A percentile compares a stretch with the other conserved stretches of the same genome.
Conservation (phyloP, 2,797 vertebrate species). For the Gymnothorax javanicus region DNA sequence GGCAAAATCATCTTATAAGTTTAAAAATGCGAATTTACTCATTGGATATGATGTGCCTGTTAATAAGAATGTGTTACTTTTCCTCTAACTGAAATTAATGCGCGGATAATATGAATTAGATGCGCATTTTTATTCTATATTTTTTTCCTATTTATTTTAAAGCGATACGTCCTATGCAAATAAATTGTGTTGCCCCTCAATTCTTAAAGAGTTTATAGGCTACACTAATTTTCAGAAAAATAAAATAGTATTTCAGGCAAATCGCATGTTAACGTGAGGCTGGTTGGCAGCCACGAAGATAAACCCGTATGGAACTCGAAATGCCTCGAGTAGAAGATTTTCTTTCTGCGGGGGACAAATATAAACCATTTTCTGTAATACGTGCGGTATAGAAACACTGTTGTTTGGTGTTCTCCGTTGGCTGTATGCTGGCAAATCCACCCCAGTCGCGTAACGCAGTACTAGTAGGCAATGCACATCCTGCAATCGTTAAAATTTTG, state of each 20-base stretch:
- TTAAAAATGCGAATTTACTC: neutral
- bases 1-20: neutral
- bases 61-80: neutral
- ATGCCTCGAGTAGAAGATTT: neutral
- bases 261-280: neutral
- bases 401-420: neutral
- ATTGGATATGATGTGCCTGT: neutral
- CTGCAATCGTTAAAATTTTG: no score
- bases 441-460: neutral
- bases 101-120: neutral
- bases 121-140: neutral
- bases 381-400: neutral
- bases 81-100: neutral
- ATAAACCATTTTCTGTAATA: neutral
- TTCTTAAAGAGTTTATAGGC: neutral
- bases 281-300: neutral
- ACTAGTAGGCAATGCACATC: no score
- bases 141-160: neutral
- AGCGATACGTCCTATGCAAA: neutral
- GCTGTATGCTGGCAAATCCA: neutral
- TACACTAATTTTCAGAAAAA: neutral
- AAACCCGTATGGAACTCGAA: neutral
- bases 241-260: no score
- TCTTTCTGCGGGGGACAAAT: neutral
- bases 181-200: neutral